Conservation (phyloP, 1,140 invertebrate genomes). For the Papilio polytes region DNA sequence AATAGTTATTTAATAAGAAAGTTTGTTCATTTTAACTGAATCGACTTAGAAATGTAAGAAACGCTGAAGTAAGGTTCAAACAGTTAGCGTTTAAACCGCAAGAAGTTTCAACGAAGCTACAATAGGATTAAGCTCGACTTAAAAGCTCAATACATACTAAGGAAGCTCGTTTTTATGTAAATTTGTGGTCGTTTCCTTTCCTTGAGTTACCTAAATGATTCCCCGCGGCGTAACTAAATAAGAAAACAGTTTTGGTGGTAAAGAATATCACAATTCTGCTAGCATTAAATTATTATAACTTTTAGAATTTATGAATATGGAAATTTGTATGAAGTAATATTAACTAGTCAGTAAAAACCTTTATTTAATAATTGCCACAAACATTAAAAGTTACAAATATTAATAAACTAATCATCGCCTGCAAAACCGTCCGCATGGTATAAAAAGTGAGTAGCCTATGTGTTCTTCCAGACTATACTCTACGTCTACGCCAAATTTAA, state of each 20-base stretch:
- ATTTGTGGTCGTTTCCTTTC: not conserved
- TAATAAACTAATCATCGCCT: no score
- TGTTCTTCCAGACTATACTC: no score
- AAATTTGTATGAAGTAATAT: not conserved
- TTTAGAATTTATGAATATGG: not conserved
- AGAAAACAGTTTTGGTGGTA: not conserved
- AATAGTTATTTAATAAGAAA: no score
- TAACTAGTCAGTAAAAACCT: no score
- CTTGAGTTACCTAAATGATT: not conserved
- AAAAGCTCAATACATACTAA: slow-evolving; percentile 19
- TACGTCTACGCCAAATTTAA: no score
- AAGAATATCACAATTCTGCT: not conserved
- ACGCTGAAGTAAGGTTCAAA: not conserved
- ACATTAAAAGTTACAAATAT: no score
- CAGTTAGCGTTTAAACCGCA: not conserved
- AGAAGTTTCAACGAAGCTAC: not conserved
- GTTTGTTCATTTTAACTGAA: no score
- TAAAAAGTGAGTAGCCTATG: no score
- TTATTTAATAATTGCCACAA: no score
- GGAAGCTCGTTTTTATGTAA: slow-evolving; percentile 13
- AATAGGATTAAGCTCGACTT: slow-evolving; percentile 11
- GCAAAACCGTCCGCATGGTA: no score
- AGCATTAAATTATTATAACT: not conserved
- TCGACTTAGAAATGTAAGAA: not conserved
- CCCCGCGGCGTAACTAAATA: not conserved